These are phyloP conservation scores for Aeoliscus strigatus DNA, from an alignment of 2,797 vertebrate genomes.

Conservation along the genomic window DNA sequence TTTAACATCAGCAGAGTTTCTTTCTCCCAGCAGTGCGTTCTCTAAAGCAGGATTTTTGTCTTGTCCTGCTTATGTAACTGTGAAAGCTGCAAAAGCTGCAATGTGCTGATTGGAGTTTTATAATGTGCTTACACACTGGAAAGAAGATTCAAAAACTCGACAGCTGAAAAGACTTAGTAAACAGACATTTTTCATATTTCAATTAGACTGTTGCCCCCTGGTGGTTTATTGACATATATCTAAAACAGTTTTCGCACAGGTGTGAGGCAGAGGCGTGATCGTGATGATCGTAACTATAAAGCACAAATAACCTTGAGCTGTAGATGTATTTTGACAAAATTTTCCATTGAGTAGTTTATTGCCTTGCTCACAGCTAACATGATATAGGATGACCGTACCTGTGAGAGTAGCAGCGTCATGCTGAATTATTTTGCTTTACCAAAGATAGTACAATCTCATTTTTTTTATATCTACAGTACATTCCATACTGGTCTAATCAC, in stretches of 20 bases:
- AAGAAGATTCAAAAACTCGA: conserved; percentile 40
- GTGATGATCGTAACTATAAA: neutral
- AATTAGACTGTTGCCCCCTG: no score
- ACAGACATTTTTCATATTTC: conserved; percentile 21
- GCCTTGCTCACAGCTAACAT: neutral
- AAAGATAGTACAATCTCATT: no score
- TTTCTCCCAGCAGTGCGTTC: conserved; percentile 24
- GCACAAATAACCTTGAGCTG: neutral
- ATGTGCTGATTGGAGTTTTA: conserved; percentile 51
- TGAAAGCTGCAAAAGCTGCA: conserved; percentile 32
- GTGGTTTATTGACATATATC: no score
- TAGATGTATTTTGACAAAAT: neutral
- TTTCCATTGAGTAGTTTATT: neutral
- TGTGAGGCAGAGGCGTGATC: no score
- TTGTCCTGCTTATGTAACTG: conserved; percentile 54
- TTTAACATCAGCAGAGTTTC: conserved; percentile 37
- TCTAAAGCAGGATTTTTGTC: conserved; percentile 38
- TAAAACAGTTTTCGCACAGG: no score
- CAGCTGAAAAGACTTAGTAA: conserved; percentile 36
- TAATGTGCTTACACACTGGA: conserved; percentile 38
- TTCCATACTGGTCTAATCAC: no score
- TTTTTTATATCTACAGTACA: no score
- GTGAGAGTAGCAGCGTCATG: no score
- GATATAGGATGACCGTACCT: neutral
- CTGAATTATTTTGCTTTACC: no score